A percentile compares a stretch with the other conserved stretches of the same genome.
These are phyloP conservation scores for Aphrocallistes beatrix DNA, from an alignment of 37 sponge, comb jelly and placozoan genomes.

Conservation along the genomic window DNA sequence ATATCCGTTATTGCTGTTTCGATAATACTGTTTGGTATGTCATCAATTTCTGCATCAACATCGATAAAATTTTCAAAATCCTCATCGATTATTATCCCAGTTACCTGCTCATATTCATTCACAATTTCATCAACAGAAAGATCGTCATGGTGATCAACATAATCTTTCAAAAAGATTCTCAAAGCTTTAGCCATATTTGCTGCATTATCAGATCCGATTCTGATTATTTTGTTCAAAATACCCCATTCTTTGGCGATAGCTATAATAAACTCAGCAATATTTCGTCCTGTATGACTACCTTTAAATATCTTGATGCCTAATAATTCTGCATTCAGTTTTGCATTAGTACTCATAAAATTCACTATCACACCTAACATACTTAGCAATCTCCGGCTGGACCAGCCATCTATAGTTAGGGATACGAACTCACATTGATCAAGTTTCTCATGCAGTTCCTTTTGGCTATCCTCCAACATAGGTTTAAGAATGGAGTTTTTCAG, in stretches of 20 bases:
- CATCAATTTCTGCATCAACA: neutral
- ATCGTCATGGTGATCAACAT: neutral
- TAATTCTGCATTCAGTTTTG: too few species aligned
- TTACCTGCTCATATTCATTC: neutral
- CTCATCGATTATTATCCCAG: neutral
- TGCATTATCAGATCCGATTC: neutral
- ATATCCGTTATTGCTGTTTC: neutral
- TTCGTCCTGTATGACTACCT: neutral
- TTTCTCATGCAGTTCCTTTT: neutral
- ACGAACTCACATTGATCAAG: neutral
- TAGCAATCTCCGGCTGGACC: neutral
- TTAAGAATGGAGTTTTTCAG: neutral
- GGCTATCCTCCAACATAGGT: neutral
- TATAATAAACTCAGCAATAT: neutral
- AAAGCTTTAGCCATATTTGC: neutral
- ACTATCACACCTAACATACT: constrained; percentile 7
- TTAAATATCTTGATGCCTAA: neutral
- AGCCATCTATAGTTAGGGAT: neutral
- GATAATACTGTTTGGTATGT: neutral
- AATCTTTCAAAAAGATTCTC: neutral
- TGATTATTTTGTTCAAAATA: neutral
- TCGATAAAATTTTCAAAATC: neutral
- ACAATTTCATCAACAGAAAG: neutral
- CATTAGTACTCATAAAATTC: too few species aligned
- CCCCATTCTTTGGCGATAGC: neutral